Percentiles rank a stretch among this genome's conserved stretches.
These are phyloP conservation scores for Pyrrhia umbra DNA, from an alignment of 2,888 invertebrate genomes.

Conservation along the genomic window DNA sequence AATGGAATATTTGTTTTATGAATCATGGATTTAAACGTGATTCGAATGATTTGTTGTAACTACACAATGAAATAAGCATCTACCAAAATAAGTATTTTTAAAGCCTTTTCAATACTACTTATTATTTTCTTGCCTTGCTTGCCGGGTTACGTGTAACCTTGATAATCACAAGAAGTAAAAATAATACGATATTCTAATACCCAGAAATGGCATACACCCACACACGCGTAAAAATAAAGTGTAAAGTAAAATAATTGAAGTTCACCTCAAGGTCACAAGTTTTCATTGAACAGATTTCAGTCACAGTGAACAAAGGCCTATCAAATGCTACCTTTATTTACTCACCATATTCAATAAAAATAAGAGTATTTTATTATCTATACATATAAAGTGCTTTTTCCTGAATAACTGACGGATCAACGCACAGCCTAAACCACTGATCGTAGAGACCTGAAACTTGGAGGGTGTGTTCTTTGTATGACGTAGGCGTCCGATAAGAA, in stretches of 20 bases:
- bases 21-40: slow-evolving; percentile 4
- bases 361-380: too few relatives aligned
- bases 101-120: neutral
- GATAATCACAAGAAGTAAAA: neutral
- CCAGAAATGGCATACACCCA: neutral
- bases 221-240: neutral
- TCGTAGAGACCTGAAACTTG: too few relatives aligned
- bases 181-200: neutral
- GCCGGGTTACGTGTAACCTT: neutral
- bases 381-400: too few relatives aligned
- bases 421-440: too few relatives aligned
- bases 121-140: neutral
- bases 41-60: slow-evolving; percentile 1
- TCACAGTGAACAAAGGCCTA: neutral
- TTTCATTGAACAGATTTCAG: neutral
- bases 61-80: neutral
- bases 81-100: slow-evolving; percentile 1
- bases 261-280: neutral
- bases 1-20: slow-evolving; percentile 13
- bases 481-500: too few relatives aligned
- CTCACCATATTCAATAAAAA: too few relatives aligned
- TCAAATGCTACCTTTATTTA: too few relatives aligned
- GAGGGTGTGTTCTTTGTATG: too few relatives aligned
- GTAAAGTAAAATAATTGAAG: neutral
- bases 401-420: too few relatives aligned